These are phyloP conservation scores for Genyomyrus donnyi DNA, from an alignment of 2,113 vertebrate species.

Conservation along the genomic window DNA sequence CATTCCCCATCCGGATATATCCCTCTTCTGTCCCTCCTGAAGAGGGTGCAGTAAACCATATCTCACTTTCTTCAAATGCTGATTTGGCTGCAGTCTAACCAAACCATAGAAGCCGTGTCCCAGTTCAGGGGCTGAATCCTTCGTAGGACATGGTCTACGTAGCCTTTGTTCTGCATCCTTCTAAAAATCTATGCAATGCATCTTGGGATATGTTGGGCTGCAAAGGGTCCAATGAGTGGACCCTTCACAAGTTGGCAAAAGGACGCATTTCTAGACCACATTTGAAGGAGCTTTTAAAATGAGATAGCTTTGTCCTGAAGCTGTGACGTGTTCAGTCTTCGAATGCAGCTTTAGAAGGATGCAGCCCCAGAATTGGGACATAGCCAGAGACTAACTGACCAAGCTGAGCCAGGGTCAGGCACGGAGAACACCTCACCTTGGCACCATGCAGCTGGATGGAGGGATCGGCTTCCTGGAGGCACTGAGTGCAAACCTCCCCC, in stretches of 20 bases:
- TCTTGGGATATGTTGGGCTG: not conserved
- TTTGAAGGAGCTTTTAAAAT: not conserved
- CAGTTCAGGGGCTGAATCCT: not conserved
- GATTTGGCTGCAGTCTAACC: too few relatives aligned
- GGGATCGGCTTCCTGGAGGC: constrained; percentile 77
- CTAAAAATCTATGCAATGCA: not conserved
- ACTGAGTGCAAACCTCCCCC: constrained; percentile 75
- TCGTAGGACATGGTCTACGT: not conserved
- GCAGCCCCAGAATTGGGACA: not conserved
- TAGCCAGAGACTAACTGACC: not conserved
- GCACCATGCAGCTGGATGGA: constrained; percentile 86
- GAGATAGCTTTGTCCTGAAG: not conserved
- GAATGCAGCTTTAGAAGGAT: not conserved
- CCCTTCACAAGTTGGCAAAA: not conserved
- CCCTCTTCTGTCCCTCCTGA: too few relatives aligned
- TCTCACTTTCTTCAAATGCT: too few relatives aligned
- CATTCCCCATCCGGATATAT: too few relatives aligned
- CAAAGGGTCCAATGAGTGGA: not conserved
- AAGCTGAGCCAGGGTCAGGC: not conserved
- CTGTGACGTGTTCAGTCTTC: not conserved
- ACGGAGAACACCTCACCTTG: constrained; percentile 63
- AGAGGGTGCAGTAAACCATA: too few relatives aligned
- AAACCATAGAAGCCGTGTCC: too few relatives aligned
- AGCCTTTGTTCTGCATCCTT: not conserved
- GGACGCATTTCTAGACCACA: not conserved